Conservation (phyloP, 2,888 invertebrate species). For the Drosophila kanekoi region DNA sequence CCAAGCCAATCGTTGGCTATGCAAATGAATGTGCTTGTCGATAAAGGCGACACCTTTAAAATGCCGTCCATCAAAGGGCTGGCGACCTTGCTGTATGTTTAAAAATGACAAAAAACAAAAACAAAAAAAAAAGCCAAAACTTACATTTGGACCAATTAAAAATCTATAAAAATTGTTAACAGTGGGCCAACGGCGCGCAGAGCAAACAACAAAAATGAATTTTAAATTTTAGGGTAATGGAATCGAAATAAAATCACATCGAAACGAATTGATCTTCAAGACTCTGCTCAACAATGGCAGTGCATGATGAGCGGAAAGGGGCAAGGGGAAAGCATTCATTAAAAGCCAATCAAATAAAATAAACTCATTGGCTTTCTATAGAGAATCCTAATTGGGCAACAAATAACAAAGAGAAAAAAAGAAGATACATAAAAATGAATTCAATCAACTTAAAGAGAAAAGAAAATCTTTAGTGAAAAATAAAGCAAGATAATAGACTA, state of each 20-base stretch:
- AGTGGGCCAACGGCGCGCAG: slow-evolving; percentile 40
- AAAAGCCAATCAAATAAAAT: slow-evolving; percentile 72
- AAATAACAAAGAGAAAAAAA: slow-evolving; percentile 42
- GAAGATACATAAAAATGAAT: slow-evolving; percentile 59
- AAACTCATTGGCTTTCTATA: slow-evolving; percentile 76
- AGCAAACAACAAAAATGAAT: slow-evolving; percentile 32
- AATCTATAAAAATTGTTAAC: slow-evolving; percentile 59
- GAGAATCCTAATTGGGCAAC: slow-evolving; percentile 74
- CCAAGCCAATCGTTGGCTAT: slow-evolving; percentile 12
- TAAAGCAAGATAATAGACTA: slow-evolving; percentile 36
- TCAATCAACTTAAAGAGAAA: slow-evolving; percentile 58
- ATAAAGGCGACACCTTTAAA: slow-evolving; percentile 20
- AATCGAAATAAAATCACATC: slow-evolving; percentile 27
- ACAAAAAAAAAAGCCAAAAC: slow-evolving; percentile 15
- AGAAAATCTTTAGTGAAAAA: slow-evolving; percentile 31
- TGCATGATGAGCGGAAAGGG: neutral
- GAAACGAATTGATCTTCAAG: slow-evolving; percentile 6
- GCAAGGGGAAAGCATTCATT: slow-evolving; percentile 58
- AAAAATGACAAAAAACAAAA: slow-evolving; percentile 1
- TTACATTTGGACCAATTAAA: slow-evolving; percentile 64
- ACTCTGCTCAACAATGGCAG: neutral
- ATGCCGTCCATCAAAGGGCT: slow-evolving; percentile 25
- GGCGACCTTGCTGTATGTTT: slow-evolving; percentile 45
- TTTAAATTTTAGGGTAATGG: slow-evolving; percentile 51
- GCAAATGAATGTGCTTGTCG: slow-evolving; percentile 36